Evolutionary conservation across 2,888 invertebrate species (phyloP).

Genomic region (Pseudococcus longispinus): DNA sequence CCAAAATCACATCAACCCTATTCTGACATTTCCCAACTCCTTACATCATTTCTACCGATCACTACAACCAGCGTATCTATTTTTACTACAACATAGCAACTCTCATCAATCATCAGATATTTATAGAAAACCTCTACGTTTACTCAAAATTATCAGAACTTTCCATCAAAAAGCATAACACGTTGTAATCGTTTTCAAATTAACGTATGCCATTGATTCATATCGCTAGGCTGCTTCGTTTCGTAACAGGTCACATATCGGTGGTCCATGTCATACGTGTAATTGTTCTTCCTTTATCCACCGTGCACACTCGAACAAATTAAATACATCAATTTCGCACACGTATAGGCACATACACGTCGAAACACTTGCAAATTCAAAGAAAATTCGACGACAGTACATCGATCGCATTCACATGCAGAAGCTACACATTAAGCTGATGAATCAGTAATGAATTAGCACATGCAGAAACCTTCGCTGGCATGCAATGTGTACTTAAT

Average conservation of each 20-base stretch:
- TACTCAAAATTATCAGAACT: background rate
- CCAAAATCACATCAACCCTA: background rate
- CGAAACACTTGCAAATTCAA: slow-evolving; percentile 2
- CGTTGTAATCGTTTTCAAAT: background rate
- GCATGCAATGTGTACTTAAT: background rate
- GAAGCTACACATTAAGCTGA: background rate
- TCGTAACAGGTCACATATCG: background rate
- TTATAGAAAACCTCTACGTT: background rate
- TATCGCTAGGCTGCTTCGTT: background rate
- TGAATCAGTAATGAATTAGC: background rate
- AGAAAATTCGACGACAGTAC: background rate
- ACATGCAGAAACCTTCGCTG: background rate
- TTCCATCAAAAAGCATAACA: slow-evolving; percentile 10
- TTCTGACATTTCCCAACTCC: background rate
- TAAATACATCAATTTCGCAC: background rate
- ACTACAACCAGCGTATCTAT: slow-evolving; percentile 1
- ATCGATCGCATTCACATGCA: slow-evolving; percentile 18
- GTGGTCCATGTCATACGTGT: background rate
- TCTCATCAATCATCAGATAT: background rate
- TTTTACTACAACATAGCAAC: slow-evolving; percentile 10
- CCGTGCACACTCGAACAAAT: background rate
- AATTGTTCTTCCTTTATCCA: slow-evolving; percentile 12
- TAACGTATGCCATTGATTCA: background rate
- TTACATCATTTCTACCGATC: slow-evolving; percentile 2
- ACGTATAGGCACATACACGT: slow-evolving; percentile 15